Evolutionary conservation across 2,888 invertebrate genomes (phyloP).

Genomic region (Theretra japonica): DNA sequence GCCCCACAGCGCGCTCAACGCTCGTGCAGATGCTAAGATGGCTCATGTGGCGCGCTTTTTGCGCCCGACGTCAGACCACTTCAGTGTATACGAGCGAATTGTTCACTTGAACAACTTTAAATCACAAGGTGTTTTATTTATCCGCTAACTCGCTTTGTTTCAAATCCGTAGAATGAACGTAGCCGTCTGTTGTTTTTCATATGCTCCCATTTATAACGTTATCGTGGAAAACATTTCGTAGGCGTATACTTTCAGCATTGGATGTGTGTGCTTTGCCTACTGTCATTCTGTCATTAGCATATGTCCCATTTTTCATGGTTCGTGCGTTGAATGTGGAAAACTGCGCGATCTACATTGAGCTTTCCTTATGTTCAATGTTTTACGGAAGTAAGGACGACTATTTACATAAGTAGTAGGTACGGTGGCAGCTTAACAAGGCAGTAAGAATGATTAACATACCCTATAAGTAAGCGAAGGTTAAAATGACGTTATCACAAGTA

Average conservation of each 20-base stretch:
- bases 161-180: not conserved
- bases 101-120: constrained; percentile 20
- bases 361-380: not conserved
- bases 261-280: not conserved
- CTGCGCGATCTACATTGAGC: not conserved
- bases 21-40: constrained; percentile 13
- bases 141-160: not conserved
- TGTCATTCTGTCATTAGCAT: constrained; percentile 3
- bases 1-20: constrained; percentile 44
- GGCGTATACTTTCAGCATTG: not conserved
- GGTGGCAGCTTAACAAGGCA: not conserved
- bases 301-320: not conserved
- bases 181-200: not conserved
- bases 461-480: constrained; percentile 11
- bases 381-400: not conserved
- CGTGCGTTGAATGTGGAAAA: not conserved
- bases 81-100: not conserved
- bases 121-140: not conserved
- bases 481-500: constrained; percentile 49
- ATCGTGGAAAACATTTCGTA: not conserved
- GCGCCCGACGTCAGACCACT: constrained; percentile 34
- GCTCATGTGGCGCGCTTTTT: constrained; percentile 48
- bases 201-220: not conserved
- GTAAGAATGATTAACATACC: constrained; percentile 21
- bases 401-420: not conserved